A percentile compares a stretch with the other conserved stretches of the same genome.
These are phyloP conservation scores for Aspidiotus destructor DNA, from an alignment of 2,888 invertebrate genomes.

Conservation along the genomic window DNA sequence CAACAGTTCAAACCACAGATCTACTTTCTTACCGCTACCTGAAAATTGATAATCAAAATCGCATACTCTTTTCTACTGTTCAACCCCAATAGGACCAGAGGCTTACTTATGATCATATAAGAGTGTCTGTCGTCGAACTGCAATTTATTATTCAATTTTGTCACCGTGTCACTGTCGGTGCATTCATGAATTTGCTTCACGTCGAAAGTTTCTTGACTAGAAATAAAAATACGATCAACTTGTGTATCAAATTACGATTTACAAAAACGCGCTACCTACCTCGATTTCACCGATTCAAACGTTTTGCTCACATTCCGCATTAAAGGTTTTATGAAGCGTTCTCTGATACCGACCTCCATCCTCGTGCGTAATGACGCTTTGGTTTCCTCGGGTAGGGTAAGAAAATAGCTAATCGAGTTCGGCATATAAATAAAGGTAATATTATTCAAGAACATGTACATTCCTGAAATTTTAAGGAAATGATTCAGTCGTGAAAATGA, in stretches of 20 bases:
- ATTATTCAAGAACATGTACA: too few relatives aligned
- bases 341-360: conserved; percentile 53
- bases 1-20: conserved; percentile 29
- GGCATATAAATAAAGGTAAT: conserved; percentile 50
- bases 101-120: background rate
- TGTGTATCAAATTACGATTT: too few relatives aligned
- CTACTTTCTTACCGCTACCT: conserved; percentile 17
- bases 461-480: too few relatives aligned
- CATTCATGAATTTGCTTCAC: background rate
- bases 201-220: background rate
- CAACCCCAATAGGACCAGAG: background rate
- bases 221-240: background rate
- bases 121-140: background rate
- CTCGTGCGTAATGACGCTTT: conserved; percentile 49
- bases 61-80: too few relatives aligned
- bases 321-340: conserved; percentile 60
- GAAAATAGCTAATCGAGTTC: conserved; percentile 46
- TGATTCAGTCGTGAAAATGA: background rate
- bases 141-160: background rate
- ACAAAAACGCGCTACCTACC: too few relatives aligned
- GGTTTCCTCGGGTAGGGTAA: conserved; percentile 45
- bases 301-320: conserved; percentile 38
- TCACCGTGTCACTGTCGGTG: background rate
- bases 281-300: too few relatives aligned
- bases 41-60: background rate